These are phyloP conservation scores for Enteromius radiatus DNA, from an alignment of 2,797 vertebrate species.

Conservation along the genomic window DNA sequence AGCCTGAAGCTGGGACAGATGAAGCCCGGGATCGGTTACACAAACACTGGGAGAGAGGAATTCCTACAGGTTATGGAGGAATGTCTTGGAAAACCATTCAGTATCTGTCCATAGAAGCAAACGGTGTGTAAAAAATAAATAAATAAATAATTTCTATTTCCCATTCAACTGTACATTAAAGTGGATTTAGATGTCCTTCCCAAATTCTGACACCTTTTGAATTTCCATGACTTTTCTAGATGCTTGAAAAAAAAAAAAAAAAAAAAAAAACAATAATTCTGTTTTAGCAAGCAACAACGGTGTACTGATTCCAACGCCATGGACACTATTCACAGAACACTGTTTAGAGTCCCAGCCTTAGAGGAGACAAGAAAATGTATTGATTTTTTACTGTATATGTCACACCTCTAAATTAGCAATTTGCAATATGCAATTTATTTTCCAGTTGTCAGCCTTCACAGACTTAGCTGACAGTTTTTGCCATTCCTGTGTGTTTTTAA, in stretches of 20 bases:
- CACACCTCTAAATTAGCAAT: no score
- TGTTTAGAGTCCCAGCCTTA: no score
- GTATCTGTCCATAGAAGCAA: background rate
- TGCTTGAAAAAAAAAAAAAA: background rate
- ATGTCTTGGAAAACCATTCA: constrained; percentile 11
- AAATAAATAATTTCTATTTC: background rate
- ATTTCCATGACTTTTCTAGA: background rate
- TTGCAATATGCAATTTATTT: no score
- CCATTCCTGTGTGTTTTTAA: no score
- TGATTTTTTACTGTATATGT: no score
- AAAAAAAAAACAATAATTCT: background rate
- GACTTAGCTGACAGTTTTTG: no score
- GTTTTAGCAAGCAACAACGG: no score
- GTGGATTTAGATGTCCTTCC: background rate
- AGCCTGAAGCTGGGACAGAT: constrained; percentile 36
- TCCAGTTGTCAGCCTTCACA: no score
- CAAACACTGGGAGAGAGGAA: constrained; percentile 38
- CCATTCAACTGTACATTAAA: background rate
- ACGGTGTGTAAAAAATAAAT: background rate
- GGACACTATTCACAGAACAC: no score
- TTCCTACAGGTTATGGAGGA: constrained; percentile 17
- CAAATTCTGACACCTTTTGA: background rate
- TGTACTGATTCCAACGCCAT: no score
- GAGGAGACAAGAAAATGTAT: no score
- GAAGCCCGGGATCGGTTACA: constrained; percentile 36